Evolutionary conservation across 2,113 vertebrate species (phyloP).

Genomic region (Agapornis roseicollis): DNA sequence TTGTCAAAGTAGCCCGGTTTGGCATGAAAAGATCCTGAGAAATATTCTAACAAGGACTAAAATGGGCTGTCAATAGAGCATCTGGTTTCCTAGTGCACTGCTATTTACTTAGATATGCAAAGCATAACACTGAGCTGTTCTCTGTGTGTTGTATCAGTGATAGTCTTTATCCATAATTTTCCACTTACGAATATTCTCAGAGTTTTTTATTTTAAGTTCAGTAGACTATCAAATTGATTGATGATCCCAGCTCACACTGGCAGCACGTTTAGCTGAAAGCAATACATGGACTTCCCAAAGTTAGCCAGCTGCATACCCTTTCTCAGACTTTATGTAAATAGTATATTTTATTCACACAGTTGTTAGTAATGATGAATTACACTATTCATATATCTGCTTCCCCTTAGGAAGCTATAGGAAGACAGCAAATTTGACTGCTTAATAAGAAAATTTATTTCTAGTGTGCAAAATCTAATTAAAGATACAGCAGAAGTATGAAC

Average conservation of each 20-base stretch:
- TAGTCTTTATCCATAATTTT: background rate
- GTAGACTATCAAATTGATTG: background rate
- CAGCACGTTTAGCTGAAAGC: background rate
- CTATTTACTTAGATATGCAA: background rate
- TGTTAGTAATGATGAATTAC: background rate
- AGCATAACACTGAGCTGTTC: background rate
- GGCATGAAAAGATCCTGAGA: accelerated
- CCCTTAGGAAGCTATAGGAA: background rate
- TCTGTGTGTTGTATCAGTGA: background rate
- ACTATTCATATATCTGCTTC: background rate
- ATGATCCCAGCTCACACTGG: background rate
- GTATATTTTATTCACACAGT: background rate
- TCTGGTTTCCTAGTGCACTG: background rate
- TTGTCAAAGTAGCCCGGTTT: background rate
- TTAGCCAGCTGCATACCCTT: background rate
- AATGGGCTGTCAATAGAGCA: background rate
- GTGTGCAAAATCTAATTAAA: background rate
- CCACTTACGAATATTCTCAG: background rate
- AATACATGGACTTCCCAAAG: background rate
- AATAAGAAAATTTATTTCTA: background rate
- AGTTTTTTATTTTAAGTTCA: background rate
- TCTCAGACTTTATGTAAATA: background rate
- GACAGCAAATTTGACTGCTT: background rate
- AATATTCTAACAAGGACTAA: background rate
- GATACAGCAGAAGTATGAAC: background rate